Percentiles rank a stretch among this genome's conserved stretches.
Evolutionary conservation across 37 sponge, comb jelly and placozoan species (phyloP).

Genomic region (Chondrosia reniformis): DNA sequence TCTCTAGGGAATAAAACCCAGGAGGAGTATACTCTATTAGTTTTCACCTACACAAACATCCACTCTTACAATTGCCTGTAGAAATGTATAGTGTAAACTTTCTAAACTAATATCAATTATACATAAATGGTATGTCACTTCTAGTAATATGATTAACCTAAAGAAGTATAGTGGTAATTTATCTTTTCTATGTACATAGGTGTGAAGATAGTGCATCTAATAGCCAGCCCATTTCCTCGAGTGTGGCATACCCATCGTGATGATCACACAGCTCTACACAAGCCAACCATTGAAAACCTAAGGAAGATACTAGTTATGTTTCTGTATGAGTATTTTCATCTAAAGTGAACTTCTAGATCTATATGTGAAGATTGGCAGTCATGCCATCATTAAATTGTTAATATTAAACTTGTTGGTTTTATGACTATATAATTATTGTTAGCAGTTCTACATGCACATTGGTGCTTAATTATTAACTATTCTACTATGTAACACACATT

Average conservation of each 20-base stretch:
- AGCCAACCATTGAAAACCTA: slow-evolving; percentile 63
- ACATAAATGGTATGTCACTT: no score
- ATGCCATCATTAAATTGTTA: neutral
- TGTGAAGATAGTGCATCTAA: slow-evolving; percentile 84
- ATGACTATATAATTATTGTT: neutral
- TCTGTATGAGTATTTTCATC: slow-evolving; percentile 78
- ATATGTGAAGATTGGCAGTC: neutral
- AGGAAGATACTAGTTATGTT: slow-evolving; percentile 79
- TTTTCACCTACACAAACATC: no score
- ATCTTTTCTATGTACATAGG: no score
- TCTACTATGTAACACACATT: neutral
- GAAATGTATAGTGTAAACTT: no score
- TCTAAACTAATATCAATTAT: no score
- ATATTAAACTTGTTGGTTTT: neutral
- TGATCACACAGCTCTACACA: slow-evolving; percentile 64
- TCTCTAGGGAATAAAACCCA: no score
- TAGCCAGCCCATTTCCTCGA: slow-evolving; percentile 74
- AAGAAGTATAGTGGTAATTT: no score
- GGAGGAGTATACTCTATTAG: no score
- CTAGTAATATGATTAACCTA: no score
- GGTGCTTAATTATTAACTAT: no score
- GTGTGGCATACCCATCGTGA: slow-evolving; percentile 86
- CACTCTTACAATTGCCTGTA: no score
- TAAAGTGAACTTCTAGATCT: slow-evolving; percentile 27
- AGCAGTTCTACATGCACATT: no score